Percentiles rank a stretch among this genome's conserved stretches.
Conservation (phyloP, 2,113 vertebrate genomes). For the Ptilonorhynchus violaceus region DNA sequence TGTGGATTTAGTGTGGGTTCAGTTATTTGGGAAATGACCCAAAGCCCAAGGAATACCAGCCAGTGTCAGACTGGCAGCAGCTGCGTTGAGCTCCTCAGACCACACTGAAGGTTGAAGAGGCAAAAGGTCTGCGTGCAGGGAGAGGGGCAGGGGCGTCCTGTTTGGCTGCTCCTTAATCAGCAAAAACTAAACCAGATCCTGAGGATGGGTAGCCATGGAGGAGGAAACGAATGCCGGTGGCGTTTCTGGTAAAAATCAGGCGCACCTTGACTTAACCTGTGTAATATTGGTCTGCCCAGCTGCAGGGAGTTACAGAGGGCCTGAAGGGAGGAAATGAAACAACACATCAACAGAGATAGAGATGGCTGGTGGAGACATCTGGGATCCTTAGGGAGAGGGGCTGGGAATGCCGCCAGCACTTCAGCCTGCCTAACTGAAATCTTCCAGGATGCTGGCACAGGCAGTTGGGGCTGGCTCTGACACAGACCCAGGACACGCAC, state of each 20-base stretch:
- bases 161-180: background rate
- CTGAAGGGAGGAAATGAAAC: background rate
- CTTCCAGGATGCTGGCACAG: background rate
- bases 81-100: background rate
- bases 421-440: background rate
- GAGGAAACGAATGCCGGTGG: background rate
- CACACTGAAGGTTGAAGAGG: background rate
- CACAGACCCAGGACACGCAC: background rate
- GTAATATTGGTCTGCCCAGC: background rate
- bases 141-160: accelerated
- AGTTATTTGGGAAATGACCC: background rate
- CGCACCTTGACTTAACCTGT: background rate
- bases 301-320: background rate
- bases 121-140: background rate
- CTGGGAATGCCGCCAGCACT: background rate
- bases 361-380: background rate
- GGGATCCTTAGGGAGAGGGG: background rate
- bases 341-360: background rate
- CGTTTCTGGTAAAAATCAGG: background rate
- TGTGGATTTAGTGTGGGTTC: background rate
- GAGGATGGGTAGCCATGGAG: background rate
- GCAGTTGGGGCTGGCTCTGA: background rate
- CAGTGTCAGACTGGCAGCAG: background rate
- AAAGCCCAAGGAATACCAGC: background rate
- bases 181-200: background rate